Evolutionary conservation across 1,140 invertebrate species (phyloP).

Genomic region (Lasioglossum albipes): DNA sequence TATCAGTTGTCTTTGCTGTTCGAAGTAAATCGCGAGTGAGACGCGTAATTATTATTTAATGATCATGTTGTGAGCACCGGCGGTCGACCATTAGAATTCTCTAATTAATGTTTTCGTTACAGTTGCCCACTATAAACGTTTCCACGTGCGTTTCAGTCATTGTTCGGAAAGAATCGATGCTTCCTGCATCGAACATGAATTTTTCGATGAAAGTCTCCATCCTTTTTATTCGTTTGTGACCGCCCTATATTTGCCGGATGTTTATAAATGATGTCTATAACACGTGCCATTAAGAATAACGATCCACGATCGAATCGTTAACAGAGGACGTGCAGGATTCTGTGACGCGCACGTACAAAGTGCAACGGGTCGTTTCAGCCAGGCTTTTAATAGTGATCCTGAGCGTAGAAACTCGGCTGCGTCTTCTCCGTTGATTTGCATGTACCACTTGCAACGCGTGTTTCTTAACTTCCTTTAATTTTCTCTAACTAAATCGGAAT

Average conservation of each 20-base stretch:
- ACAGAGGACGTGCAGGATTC: slow-evolving; percentile 29
- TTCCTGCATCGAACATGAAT: too few species aligned
- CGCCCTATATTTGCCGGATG: not conserved
- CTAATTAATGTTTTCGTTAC: not conserved
- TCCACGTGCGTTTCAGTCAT: not conserved
- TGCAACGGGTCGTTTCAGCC: slow-evolving; percentile 57
- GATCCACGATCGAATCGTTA: slow-evolving; percentile 52
- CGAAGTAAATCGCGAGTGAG: not conserved
- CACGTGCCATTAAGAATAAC: slow-evolving; percentile 23
- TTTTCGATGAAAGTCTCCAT: too few species aligned
- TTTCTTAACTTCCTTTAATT: slow-evolving; percentile 49
- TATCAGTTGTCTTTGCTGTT: not conserved
- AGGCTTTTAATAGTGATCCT: slow-evolving; percentile 28
- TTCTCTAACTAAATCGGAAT: slow-evolving; percentile 39
- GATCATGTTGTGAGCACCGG: not conserved
- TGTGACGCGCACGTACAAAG: slow-evolving; percentile 22
- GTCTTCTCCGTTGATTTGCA: slow-evolving; percentile 43
- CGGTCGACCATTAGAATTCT: not conserved
- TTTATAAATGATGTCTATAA: not conserved
- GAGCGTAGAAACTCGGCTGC: not conserved
- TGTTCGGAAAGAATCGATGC: too few species aligned
- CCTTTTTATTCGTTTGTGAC: too few species aligned
- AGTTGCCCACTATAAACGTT: not conserved
- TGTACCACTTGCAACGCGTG: slow-evolving; percentile 19
- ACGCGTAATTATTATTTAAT: not conserved